Evolutionary conservation across 2,888 invertebrate genomes (phyloP).

Genomic region (Temnothorax ravouxi): DNA sequence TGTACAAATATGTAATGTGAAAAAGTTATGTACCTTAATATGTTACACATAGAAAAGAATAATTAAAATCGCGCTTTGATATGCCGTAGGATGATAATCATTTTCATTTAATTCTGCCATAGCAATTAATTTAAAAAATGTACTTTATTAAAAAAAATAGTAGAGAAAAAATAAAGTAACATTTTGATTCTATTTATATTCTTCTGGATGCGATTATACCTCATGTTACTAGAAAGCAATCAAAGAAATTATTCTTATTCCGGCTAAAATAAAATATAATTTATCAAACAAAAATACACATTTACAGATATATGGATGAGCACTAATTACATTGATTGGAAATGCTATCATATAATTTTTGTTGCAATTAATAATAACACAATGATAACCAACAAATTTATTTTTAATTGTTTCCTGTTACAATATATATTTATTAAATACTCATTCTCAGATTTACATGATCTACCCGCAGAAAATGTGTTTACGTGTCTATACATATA

Average conservation of each 20-base stretch:
- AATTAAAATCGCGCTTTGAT: not conserved
- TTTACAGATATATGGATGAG: not conserved
- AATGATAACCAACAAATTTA: not conserved
- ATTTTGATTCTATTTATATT: not conserved
- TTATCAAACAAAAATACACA: not conserved
- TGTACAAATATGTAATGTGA: not conserved
- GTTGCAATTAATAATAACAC: not conserved
- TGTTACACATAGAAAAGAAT: not conserved
- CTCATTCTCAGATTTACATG: not conserved
- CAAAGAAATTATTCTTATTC: not conserved
- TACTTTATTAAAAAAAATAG: not conserved
- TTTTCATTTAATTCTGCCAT: not conserved
- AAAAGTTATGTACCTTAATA: not conserved
- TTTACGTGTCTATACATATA: not conserved
- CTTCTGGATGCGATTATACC: not conserved
- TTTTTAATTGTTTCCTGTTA: not conserved
- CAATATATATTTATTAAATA: not conserved
- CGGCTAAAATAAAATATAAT: constrained; percentile 3
- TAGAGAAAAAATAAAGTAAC: not conserved
- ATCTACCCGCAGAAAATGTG: not conserved
- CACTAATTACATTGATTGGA: not conserved
- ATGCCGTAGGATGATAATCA: not conserved
- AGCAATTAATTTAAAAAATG: not conserved
- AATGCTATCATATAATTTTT: not conserved
- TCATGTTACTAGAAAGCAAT: not conserved